A percentile compares a stretch with the other conserved stretches of the same genome.
Conservation (phyloP, 2,797 vertebrate genomes). For the Lates japonicus region DNA sequence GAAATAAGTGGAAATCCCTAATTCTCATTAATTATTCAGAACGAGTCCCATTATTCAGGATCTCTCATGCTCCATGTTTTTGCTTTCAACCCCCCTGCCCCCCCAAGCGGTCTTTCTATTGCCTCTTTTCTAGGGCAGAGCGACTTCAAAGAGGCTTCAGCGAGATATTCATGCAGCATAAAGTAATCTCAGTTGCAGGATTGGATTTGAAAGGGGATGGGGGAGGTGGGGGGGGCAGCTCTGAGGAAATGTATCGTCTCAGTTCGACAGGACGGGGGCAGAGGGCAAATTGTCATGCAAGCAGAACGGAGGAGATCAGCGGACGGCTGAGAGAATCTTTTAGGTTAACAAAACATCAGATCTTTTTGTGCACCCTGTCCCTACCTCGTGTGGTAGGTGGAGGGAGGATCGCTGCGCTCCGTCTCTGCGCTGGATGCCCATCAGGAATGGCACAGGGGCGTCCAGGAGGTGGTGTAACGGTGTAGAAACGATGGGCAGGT, state of each 20-base stretch:
- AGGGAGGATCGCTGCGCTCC: slow-evolving; percentile 94
- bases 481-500: slow-evolving; percentile 95
- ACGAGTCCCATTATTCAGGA: slow-evolving; percentile 61
- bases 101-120: slow-evolving; percentile 52
- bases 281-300: slow-evolving; percentile 22
- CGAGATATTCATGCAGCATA: slow-evolving; percentile 67
- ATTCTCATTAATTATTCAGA: slow-evolving; percentile 74
- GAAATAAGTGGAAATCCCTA: slow-evolving; percentile 39
- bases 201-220: slow-evolving; percentile 32
- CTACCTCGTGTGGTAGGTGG: slow-evolving; percentile 97
- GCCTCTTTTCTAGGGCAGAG: slow-evolving; percentile 73
- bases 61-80: slow-evolving; percentile 54
- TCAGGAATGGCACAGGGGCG: slow-evolving; percentile 96
- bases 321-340: slow-evolving; percentile 20
- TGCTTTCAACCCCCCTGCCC: slow-evolving; percentile 57
- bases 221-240: not conserved
- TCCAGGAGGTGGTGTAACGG: slow-evolving; percentile 97
- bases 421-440: slow-evolving; percentile 96
- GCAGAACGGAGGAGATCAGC: slow-evolving; percentile 21
- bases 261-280: slow-evolving; percentile 10
- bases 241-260: slow-evolving; percentile 27
- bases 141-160: slow-evolving; percentile 74
- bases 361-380: not conserved
- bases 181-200: slow-evolving; percentile 52
- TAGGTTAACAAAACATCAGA: slow-evolving; percentile 6